Base-by-base conservation (phyloP, 2,888 invertebrate genomes). In the Nephrotoma guestfalica region DNA sequence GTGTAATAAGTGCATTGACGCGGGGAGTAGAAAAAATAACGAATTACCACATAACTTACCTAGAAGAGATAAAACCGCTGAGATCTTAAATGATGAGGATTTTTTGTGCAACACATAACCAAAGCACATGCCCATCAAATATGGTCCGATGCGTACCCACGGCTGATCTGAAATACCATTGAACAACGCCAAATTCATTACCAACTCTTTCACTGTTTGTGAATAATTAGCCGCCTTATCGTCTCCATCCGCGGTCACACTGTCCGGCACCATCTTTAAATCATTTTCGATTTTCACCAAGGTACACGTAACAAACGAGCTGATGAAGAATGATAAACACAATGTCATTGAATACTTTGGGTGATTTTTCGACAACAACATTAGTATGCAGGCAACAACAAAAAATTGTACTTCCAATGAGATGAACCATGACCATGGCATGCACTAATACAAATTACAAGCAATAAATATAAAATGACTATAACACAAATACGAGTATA, bases 401-500 rank as follows among this genome's bases (percentile, higher is more conserved):
- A 96, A 96, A 89, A 96, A 94, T 89, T 95, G 95, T 0, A 95
- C 95, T 91, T 96, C 96, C 89, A 95, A 93, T 0, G 96, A 94
- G 86, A 96, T 91, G 90, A 95, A 96, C 96, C 96, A 96, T 87
- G 96, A 95, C 93, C 96, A 94, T 86, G 95, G 92, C 95, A 96
- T 95, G 89, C 96, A 96, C 96, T 96, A 90, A 41, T n/a, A 86
- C 87, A 88, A 43, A 11, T 11, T n/a, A 84, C 30, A n/a, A 0
- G 2, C 40, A 15, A 43, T 85, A 85, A 43, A 43, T 85, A 45
- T 5, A 51, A 51, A 86, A 86, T 45, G 57, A 30, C 13, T 42
- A 51, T 9, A 30, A 11, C 18, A 30, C 4, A 86, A 51, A 1
- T 51, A 47, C 4, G 40, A 30, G 6, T 13, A 41, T 86, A 42